Evolutionary conservation across 1,140 invertebrate species (phyloP).

Genomic region (Nephotettix cincticeps): DNA sequence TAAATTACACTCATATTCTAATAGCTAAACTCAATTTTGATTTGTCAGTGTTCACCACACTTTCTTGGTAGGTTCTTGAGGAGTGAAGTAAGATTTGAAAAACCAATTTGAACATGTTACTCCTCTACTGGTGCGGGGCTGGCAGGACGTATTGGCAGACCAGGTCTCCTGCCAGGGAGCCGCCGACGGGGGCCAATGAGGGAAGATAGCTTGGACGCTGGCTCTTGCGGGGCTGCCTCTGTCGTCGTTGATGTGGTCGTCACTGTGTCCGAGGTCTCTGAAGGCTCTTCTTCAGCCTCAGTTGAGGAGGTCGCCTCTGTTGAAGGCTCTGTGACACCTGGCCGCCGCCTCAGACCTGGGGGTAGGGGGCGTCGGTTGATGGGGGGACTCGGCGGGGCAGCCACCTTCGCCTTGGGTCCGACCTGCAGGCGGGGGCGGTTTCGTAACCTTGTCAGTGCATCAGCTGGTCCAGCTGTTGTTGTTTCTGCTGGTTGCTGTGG

Average conservation of each 20-base stretch:
- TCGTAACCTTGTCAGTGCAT: conserved; percentile 35
- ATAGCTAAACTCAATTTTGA: too few species aligned
- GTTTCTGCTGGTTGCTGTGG: conserved; percentile 22
- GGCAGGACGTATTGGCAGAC: not conserved
- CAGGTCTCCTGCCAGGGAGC: conserved; percentile 25
- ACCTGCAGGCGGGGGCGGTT: conserved; percentile 35
- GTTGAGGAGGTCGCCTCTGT: conserved; percentile 3
- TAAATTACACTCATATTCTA: too few species aligned
- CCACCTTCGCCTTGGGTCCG: conserved; percentile 9
- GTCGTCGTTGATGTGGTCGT: conserved; percentile 21
- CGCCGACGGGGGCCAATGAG: conserved; percentile 28
- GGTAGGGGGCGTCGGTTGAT: conserved; percentile 16
- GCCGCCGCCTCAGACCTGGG: conserved; percentile 25
- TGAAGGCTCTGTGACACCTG: conserved; percentile 22
- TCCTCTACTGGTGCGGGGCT: not conserved
- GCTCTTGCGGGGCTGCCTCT: conserved; percentile 6
- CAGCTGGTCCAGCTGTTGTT: conserved; percentile 4
- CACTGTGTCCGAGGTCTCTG: conserved; percentile 10
- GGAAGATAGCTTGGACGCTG: conserved; percentile 8
- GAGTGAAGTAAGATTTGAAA: too few species aligned
- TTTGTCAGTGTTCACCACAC: too few species aligned
- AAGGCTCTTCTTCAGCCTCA: conserved; percentile 25
- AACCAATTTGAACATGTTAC: too few species aligned
- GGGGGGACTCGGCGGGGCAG: not conserved
- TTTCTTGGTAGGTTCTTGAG: too few species aligned